Evolutionary conservation across 1,140 invertebrate genomes (phyloP), one percentile per base, ranked within the genome.

Genomic region (Archegozetes longisetosus): DNA sequence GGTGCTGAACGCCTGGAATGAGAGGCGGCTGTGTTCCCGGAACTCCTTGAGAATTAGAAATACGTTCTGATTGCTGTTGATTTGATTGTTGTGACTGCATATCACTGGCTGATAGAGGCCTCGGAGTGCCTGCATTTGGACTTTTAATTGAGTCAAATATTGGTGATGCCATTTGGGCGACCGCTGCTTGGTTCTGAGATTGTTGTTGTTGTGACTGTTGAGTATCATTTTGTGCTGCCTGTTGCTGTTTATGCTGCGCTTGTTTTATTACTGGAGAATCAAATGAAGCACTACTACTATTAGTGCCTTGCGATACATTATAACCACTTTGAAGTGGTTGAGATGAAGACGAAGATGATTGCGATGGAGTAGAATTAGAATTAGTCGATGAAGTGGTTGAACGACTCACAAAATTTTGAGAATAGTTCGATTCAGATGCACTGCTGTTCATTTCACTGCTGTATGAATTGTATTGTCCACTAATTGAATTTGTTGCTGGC

Each of bases 31-130:
- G 25, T 22, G 23, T 27, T 25, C 6, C 20, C n/a, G 6, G 22
- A n/a, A n/a, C 22, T 28, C 46, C 48, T 23, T 46, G 17, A 4
- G 55, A 57, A 26, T 24, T 48, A 29, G 48, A 49, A 12, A 9
- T 48, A 51, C 22, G 25, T 23, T 58, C 57, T 26, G 40, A 61
- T 17, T 27, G 23, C 46, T 20, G 29, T 51, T 61, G 55, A 28
- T 28, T 55, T 48, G 50, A 52, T 58, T 62, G 58, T 48, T 62
- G 47, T 22, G 23, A 40, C 24, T 61, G 57, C 47, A 52, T 26
- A 48, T 62, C 28, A n/a, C 4, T 55, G 52, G 25, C 28, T 14
- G 28, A 46, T 32, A 27, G 9, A 26, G 54, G 32, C 32, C 47
- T 55, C 24, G 56, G 26, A 29, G 29, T n/a, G 4, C 17, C 22